Conservation (phyloP, 2,113 vertebrate genomes). For the Tiliqua scincoides region DNA sequence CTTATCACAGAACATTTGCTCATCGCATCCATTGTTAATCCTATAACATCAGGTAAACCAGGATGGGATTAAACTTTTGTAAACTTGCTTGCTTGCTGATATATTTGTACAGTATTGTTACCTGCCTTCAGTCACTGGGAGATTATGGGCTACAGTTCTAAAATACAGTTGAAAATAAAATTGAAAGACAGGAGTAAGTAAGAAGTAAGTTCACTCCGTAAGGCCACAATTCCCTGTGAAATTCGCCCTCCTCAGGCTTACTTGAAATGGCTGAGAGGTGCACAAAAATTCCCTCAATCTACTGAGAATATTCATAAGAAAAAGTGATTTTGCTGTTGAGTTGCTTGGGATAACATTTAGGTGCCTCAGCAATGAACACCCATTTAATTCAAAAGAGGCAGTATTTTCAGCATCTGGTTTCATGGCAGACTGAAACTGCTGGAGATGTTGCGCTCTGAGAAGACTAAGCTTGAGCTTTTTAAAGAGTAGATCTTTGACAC, state of each 20-base stretch:
- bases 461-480: slow-evolving; percentile 20
- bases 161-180: slow-evolving; percentile 9
- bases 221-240: background rate
- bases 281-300: background rate
- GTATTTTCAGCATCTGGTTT: background rate
- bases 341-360: background rate
- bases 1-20: slow-evolving; percentile 4
- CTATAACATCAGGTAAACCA: background rate
- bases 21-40: background rate
- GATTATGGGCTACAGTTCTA: slow-evolving; percentile 6
- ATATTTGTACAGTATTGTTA: slow-evolving; percentile 5
- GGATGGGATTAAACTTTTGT: background rate
- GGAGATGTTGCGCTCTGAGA: background rate
- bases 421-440: background rate
- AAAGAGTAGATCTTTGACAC: slow-evolving; percentile 25
- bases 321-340: background rate
- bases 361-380: background rate
- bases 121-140: background rate
- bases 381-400: background rate
- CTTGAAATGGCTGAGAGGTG: background rate
- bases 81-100: slow-evolving; percentile 2
- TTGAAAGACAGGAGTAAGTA: background rate
- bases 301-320: background rate
- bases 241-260: background rate
- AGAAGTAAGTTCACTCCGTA: background rate